Evolutionary conservation across 2,888 invertebrate species (phyloP).

Genomic region (Eurytoma adleriae): DNA sequence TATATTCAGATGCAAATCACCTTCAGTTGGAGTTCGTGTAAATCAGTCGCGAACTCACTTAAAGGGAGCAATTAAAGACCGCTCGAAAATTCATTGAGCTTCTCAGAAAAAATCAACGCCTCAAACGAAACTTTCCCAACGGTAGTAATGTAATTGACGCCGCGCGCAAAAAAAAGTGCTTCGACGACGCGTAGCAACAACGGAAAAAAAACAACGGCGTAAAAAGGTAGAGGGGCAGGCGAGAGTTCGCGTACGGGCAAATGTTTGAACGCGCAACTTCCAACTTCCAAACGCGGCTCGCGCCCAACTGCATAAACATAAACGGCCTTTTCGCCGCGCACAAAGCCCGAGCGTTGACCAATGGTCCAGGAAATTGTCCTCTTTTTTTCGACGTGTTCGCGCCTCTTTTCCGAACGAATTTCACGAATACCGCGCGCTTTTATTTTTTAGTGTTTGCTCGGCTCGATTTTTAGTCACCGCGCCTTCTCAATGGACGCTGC

Average conservation of each 20-base stretch:
- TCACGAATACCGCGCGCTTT: background rate
- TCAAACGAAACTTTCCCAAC: background rate
- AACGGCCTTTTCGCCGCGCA: conserved; percentile 16
- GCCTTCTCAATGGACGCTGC: no score
- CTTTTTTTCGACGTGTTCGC: background rate
- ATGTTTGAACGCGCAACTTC: conserved; percentile 7
- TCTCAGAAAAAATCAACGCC: background rate
- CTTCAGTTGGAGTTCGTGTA: background rate
- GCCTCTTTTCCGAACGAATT: background rate
- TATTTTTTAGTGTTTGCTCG: no score
- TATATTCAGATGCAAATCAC: background rate
- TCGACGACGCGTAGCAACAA: background rate
- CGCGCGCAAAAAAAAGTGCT: conserved; percentile 17
- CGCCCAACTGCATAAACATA: conserved; percentile 18
- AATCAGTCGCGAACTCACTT: background rate
- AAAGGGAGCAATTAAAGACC: background rate
- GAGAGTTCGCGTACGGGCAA: background rate
- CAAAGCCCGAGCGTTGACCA: conserved; percentile 8
- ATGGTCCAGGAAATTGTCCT: background rate
- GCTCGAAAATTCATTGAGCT: conserved; percentile 11
- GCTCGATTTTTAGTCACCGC: no score
- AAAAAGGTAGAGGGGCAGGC: background rate
- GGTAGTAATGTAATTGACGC: conserved; percentile 19
- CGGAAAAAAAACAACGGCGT: background rate
- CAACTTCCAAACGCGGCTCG: background rate